These are phyloP conservation scores for Leucosticte australis DNA, from an alignment of 2,113 vertebrate genomes.

Conservation along the genomic window DNA sequence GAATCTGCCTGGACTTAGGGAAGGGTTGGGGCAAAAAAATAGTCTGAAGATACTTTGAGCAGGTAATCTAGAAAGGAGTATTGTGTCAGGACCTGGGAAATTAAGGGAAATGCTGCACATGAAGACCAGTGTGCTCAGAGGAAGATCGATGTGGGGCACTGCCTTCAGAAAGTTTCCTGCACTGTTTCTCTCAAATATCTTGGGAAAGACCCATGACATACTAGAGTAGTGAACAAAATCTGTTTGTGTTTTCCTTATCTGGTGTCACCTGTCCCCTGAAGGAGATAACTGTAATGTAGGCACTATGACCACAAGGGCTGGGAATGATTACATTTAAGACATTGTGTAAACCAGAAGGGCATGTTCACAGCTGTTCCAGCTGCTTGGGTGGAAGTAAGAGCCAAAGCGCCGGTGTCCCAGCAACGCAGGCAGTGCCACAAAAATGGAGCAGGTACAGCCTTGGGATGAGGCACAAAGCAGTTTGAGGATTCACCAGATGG, in stretches of 20 bases:
- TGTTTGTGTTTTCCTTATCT: background rate
- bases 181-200: background rate
- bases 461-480: background rate
- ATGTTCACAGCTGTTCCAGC: background rate
- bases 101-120: background rate
- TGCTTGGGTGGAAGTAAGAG: background rate
- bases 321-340: background rate
- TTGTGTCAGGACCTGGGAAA: background rate
- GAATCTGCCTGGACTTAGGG: background rate
- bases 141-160: background rate
- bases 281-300: background rate
- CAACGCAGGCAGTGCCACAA: background rate
- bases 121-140: background rate
- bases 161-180: background rate
- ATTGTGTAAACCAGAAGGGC: background rate
- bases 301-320: background rate
- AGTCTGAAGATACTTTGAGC: background rate
- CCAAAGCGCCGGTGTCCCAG: rapidly evolving
- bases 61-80: background rate
- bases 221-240: background rate
- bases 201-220: background rate
- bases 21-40: background rate
- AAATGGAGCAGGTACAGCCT: background rate
- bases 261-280: rapidly evolving
- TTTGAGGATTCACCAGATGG: background rate